These are phyloP conservation scores for Parauchenoglanis ngamensis DNA, from an alignment of 2,797 vertebrate genomes.

Conservation along the genomic window DNA sequence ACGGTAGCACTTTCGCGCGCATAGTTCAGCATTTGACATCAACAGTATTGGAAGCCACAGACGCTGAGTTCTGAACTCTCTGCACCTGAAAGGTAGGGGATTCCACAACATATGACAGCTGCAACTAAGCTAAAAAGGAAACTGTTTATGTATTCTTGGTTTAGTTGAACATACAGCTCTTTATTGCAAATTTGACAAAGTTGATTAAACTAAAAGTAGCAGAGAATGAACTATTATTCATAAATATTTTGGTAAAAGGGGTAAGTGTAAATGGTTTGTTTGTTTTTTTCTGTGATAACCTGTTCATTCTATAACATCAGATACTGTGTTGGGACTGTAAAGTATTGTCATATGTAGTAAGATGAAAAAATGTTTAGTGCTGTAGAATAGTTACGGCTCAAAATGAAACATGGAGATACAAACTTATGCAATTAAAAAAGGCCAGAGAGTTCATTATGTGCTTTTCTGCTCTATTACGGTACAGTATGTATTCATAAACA, in stretches of 20 bases:
- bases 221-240: not conserved
- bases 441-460: not conserved
- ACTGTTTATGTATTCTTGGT: no score
- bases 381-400: not conserved
- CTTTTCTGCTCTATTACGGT: not conserved
- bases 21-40: conserved; percentile 7
- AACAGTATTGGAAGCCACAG: not conserved
- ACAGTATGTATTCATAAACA: not conserved
- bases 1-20: not conserved
- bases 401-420: not conserved
- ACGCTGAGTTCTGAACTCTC: not conserved
- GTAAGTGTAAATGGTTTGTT: not conserved
- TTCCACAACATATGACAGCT: not conserved
- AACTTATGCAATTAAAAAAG: not conserved
- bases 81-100: conserved; percentile 16
- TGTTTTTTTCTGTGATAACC: not conserved
- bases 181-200: not conserved
- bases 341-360: not conserved
- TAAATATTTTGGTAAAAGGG: no score
- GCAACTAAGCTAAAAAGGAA: not conserved
- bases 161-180: not conserved
- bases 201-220: not conserved
- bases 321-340: not conserved
- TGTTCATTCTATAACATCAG: not conserved
- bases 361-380: not conserved